phyloP scores from a whole-genome alignment of 2,797 vertebrate genomes.

The Eutrigla gurnardus region DNA sequence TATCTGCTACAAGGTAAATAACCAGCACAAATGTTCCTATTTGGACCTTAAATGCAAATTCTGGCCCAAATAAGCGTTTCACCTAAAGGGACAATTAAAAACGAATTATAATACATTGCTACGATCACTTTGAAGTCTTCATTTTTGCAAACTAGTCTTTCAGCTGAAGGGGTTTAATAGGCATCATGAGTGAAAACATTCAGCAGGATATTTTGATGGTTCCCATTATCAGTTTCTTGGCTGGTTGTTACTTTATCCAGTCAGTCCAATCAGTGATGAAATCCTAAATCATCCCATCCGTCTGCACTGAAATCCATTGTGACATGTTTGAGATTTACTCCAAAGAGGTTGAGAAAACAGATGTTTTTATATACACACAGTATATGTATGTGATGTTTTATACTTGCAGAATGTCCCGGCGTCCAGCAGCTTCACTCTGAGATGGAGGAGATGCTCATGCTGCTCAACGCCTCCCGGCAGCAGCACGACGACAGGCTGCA shows the following conservation, averaged over 20 bases:
- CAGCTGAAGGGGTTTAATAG: background rate
- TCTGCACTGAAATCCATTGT: no score
- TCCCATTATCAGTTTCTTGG: background rate
- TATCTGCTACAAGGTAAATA: slow-evolving; percentile 80
- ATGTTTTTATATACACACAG: no score
- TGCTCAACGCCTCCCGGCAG: slow-evolving; percentile 85
- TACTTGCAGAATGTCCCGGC: slow-evolving; percentile 82
- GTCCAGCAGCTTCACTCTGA: slow-evolving; percentile 84
- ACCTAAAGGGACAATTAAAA: no score
- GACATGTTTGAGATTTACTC: background rate
- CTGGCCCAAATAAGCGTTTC: background rate
- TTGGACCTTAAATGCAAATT: background rate
- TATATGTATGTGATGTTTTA: background rate
- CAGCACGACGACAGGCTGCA: slow-evolving; percentile 86
- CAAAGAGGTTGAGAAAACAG: no score
- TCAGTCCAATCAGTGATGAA: no score
- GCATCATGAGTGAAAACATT: background rate
- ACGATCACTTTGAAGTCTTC: background rate
- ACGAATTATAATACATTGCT: background rate
- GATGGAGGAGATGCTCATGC: slow-evolving; percentile 82
- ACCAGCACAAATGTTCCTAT: background rate
- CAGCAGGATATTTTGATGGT: background rate
- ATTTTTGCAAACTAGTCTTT: background rate
- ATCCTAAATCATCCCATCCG: no score
- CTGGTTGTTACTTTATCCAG: background rate